phyloP scores from a whole-genome alignment of 2,888 invertebrate genomes.

The Heteropelma amictum region DNA sequence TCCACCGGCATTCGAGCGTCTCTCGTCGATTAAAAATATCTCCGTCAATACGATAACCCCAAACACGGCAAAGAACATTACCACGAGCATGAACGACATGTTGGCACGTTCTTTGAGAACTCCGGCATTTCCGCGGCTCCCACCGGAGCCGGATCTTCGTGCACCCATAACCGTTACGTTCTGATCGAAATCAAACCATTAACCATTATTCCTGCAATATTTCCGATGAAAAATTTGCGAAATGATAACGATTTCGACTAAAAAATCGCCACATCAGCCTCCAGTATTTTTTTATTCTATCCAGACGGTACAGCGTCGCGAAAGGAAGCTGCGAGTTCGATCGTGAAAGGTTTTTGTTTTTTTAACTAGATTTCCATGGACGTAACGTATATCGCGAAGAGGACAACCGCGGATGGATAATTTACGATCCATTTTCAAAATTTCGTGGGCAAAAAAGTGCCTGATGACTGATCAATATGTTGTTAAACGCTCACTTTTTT shows the following conservation, averaged over 20 bases:
- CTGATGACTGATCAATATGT: too few species aligned
- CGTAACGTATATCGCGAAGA: too few species aligned
- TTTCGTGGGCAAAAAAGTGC: too few species aligned
- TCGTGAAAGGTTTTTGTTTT: too few species aligned
- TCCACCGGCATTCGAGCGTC: conserved; percentile 80
- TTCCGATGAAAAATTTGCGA: neutral
- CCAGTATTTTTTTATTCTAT: too few species aligned
- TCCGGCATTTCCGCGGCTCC: conserved; percentile 79
- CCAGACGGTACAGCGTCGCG: too few species aligned
- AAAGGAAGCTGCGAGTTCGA: too few species aligned
- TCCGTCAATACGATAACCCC: conserved; percentile 93
- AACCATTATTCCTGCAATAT: neutral
- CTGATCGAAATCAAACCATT: conserved; percentile 50
- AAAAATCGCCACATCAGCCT: neutral
- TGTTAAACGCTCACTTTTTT: neutral
- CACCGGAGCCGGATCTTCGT: conserved; percentile 77
- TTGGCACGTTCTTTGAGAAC: conserved; percentile 88
- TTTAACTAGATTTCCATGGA: too few species aligned
- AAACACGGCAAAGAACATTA: conserved; percentile 94
- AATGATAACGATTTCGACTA: conserved; percentile 2
- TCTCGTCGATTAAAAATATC: conserved; percentile 84
- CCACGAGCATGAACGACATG: conserved; percentile 93
- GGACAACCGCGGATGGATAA: too few species aligned
- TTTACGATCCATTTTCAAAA: too few species aligned
- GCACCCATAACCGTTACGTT: conserved; percentile 73